Conservation (phyloP, 2,113 vertebrate genomes). For the Halcyon senegalensis region DNA sequence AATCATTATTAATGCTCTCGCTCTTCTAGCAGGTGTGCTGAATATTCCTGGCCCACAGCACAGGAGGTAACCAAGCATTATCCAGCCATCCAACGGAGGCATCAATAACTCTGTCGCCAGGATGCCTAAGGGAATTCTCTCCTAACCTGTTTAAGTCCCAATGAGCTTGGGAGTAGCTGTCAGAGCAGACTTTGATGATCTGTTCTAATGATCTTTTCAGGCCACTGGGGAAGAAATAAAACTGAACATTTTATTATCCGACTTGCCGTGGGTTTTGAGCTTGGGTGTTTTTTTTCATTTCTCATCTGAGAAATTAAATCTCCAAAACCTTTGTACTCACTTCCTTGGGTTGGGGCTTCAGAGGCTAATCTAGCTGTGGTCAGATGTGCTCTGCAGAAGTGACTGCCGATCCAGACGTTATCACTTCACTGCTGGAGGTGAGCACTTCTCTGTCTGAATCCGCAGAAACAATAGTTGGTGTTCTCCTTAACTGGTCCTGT, state of each 20-base stretch:
- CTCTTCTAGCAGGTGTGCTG: background rate
- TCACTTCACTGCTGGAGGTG: background rate
- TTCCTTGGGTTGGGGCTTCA: background rate
- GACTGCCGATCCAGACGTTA: background rate
- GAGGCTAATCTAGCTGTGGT: background rate
- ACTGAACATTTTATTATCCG: constrained; percentile 7
- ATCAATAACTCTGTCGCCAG: background rate
- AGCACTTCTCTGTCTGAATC: background rate
- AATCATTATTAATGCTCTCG: background rate
- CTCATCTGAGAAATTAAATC: background rate
- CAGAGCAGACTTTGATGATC: background rate
- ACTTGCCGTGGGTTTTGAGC: background rate
- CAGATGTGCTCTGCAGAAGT: background rate
- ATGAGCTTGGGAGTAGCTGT: background rate
- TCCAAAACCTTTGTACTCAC: background rate
- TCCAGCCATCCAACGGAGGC: background rate
- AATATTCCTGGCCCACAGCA: background rate
- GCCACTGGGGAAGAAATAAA: constrained; percentile 9
- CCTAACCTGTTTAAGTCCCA: constrained; percentile 10
- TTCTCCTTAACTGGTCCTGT: background rate
- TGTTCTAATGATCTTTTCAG: background rate
- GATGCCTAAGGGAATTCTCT: background rate
- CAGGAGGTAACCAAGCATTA: background rate
- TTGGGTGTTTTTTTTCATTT: background rate
- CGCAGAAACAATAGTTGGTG: background rate